Base-by-base conservation (phyloP, 2,888 invertebrate genomes). In the Andrena flavipes region DNA sequence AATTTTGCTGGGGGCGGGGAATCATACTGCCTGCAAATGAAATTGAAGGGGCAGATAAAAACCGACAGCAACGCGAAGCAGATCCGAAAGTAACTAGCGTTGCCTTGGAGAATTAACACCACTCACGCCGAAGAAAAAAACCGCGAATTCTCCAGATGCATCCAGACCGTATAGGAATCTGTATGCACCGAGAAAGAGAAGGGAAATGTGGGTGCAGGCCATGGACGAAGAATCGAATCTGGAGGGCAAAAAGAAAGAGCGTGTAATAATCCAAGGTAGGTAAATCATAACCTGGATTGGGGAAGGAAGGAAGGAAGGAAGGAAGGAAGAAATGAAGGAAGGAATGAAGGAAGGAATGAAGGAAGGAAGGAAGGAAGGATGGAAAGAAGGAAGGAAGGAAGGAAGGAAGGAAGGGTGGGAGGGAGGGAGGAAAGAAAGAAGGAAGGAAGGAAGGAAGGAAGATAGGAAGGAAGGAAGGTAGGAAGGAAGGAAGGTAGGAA, bases 291-390 rank as follows among this genome's bases (percentile, higher is more conserved):
- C 65, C 63, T 64, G 67, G 48, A 56, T 59, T 63, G 62, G 67
- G 77, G 72, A 35, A 75, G 69, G 69, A 76, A 67, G 76, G 30
- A 63, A 8, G 48, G 51, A 23, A 60, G 48, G 87, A 26, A 13
- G 56, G 29, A 60, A 42, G 59, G 68, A 78, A 80, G 76, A 59
- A 84, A 84, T 82, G 67, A 82, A 84, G 79, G 83, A 87, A 86
- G 81, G 76, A 86, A 89, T 84, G 84, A 90, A 90, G 89, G 87
- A 75, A 67, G 76, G 29, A 63, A 7, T n/a, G n/a, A n/a, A n/a
- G n/a, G n/a, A n/a, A n/a, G n/a, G n/a, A n/a, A n/a, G n/a, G n/a
- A n/a, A n/a, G n/a, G n/a, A n/a, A n/a, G n/a, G n/a, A n/a, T n/a
- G n/a, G n/a, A n/a, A n/a, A n/a, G n/a, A n/a, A n/a, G n/a, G n/a